Conservation (phyloP, 2,797 vertebrate genomes). For the Halcyon badia region DNA sequence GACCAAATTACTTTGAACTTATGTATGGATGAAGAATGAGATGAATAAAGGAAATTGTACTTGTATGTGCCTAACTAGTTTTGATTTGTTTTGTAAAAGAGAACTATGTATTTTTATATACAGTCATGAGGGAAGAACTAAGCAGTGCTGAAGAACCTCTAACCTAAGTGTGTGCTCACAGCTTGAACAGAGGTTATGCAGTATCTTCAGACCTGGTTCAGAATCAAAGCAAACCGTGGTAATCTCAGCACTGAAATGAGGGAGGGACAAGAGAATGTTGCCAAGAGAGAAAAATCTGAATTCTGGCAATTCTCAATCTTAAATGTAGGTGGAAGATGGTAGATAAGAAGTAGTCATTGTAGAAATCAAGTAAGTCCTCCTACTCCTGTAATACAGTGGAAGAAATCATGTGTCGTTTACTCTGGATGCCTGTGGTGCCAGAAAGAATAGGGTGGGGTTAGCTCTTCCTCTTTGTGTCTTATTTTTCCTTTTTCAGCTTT, state of each 20-base stretch:
- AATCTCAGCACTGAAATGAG: neutral
- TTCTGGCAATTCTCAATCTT: conserved; percentile 15
- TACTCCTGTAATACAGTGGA: neutral
- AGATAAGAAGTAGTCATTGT: conserved; percentile 32
- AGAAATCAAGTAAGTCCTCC: conserved; percentile 38
- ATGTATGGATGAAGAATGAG: neutral
- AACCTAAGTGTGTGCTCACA: neutral
- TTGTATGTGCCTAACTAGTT: neutral
- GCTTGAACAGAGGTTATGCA: neutral
- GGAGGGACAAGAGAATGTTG: conserved; percentile 18
- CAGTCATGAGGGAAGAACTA: neutral
- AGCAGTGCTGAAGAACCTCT: conserved; percentile 3
- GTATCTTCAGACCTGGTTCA: neutral
- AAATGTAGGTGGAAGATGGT: conserved; percentile 54
- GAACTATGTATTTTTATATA: neutral
- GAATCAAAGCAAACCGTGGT: conserved; percentile 9
- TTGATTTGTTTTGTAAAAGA: neutral
- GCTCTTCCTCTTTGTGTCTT: conserved; percentile 1
- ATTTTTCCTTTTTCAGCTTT: conserved; percentile 19
- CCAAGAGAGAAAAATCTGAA: conserved; percentile 20
- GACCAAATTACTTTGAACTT: neutral
- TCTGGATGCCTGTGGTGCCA: neutral
- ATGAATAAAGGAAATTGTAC: neutral
- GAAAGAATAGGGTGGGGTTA: neutral
- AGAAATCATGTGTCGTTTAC: conserved; percentile 22